These are phyloP conservation scores for Julus scandinavius DNA, from an alignment of 2,888 invertebrate genomes.

Conservation along the genomic window DNA sequence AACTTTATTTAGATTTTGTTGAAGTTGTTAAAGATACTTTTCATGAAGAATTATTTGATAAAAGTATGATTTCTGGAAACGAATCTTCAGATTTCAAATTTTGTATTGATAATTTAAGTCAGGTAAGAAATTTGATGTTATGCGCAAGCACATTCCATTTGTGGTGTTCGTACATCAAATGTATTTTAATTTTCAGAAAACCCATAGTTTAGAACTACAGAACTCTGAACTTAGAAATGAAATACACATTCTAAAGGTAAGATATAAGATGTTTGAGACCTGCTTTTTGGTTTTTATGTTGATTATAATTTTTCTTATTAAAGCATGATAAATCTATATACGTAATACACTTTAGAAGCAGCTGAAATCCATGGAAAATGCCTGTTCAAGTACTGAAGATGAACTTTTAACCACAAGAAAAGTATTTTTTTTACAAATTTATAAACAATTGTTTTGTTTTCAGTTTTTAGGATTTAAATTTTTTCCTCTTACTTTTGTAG, in stretches of 20 bases:
- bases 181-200: neutral
- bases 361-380: neutral
- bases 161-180: neutral
- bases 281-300: neutral
- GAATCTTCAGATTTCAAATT: neutral
- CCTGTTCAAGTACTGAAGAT: neutral
- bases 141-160: too few relatives aligned
- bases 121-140: neutral
- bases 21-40: constrained; percentile 7
- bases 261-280: neutral
- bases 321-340: too few relatives aligned
- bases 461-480: neutral
- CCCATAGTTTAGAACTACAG: neutral
- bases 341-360: neutral
- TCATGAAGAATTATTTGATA: neutral
- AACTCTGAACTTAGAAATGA: neutral
- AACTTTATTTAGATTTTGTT: constrained; percentile 23
- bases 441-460: neutral
- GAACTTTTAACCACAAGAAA: constrained; percentile 1
- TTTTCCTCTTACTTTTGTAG: neutral
- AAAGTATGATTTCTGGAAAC: neutral
- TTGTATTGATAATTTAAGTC: neutral
- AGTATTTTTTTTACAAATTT: neutral
- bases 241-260: neutral
- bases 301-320: neutral